Evolutionary conservation across 2,888 invertebrate species (phyloP).

Genomic region (Andrena trimmerana): DNA sequence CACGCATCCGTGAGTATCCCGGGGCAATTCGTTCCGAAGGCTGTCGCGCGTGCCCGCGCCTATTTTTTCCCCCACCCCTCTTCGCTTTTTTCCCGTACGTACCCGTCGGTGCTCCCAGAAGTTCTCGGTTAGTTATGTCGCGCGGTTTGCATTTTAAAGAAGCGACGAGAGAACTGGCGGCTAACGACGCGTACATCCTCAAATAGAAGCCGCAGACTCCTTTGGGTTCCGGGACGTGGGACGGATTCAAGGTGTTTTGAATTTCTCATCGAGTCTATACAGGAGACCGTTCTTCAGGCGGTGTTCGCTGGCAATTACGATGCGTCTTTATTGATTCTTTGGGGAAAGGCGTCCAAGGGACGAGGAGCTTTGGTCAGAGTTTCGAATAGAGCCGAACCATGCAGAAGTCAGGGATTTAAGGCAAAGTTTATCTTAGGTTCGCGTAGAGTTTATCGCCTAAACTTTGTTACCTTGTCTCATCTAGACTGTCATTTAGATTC

Average conservation of each 20-base stretch:
- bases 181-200: slow-evolving; percentile 76
- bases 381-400: too few species aligned
- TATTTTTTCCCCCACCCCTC: slow-evolving; percentile 22
- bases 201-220: slow-evolving; percentile 62
- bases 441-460: too few species aligned
- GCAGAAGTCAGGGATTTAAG: too few species aligned
- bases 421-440: too few species aligned
- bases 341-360: background rate
- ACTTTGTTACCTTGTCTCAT: slow-evolving; percentile 2
- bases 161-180: slow-evolving; percentile 73
- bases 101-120: slow-evolving; percentile 53
- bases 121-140: slow-evolving; percentile 78
- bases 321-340: slow-evolving; percentile 10
- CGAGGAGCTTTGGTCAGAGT: background rate
- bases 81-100: slow-evolving; percentile 10
- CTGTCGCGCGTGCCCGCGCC: slow-evolving; percentile 19
- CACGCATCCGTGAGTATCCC: slow-evolving; percentile 15
- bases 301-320: background rate
- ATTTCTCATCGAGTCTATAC: slow-evolving; percentile 15
- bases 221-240: slow-evolving; percentile 13
- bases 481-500: background rate
- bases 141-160: slow-evolving; percentile 79
- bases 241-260: slow-evolving; percentile 9
- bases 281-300: background rate
- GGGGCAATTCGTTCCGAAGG: slow-evolving; percentile 32